A percentile compares a stretch with the other conserved stretches of the same genome.
Conservation (phyloP, 2,797 vertebrate genomes). For the Nothura maculosa region DNA sequence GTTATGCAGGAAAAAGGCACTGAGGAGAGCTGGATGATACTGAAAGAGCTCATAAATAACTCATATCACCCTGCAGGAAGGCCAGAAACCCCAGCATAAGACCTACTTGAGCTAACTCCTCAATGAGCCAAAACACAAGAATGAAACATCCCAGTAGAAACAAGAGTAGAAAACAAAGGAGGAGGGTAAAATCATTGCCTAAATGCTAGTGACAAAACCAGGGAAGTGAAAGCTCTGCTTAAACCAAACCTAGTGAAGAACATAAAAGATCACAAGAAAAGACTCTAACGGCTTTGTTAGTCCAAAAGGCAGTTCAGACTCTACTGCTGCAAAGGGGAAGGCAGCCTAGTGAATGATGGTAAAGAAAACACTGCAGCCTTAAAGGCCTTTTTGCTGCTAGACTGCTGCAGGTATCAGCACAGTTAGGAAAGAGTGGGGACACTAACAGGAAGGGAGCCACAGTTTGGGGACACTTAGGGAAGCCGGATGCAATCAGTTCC, state of each 20-base stretch:
- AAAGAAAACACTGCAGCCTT: background rate
- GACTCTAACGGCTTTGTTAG: background rate
- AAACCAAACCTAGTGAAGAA: background rate
- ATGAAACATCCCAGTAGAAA: background rate
- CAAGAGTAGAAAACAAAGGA: background rate
- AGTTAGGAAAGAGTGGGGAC: background rate
- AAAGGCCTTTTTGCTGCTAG: fast-evolving
- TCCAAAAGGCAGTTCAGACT: background rate
- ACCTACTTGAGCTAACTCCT: background rate
- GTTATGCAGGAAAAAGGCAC: background rate
- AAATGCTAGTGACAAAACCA: background rate
- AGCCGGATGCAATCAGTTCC: background rate
- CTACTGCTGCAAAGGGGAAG: background rate
- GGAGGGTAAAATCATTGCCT: background rate
- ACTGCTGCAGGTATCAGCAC: background rate
- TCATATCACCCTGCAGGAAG: background rate
- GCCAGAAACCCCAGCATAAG: background rate
- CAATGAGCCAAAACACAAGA: background rate
- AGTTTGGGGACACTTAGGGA: background rate
- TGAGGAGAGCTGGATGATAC: background rate
- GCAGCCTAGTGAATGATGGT: background rate
- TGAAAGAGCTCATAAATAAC: background rate
- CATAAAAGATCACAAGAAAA: background rate
- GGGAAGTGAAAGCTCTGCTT: background rate
- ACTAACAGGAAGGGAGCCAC: background rate